phyloP scores from a whole-genome alignment of 2,113 vertebrate species.

The Marcusenius ussheri region DNA sequence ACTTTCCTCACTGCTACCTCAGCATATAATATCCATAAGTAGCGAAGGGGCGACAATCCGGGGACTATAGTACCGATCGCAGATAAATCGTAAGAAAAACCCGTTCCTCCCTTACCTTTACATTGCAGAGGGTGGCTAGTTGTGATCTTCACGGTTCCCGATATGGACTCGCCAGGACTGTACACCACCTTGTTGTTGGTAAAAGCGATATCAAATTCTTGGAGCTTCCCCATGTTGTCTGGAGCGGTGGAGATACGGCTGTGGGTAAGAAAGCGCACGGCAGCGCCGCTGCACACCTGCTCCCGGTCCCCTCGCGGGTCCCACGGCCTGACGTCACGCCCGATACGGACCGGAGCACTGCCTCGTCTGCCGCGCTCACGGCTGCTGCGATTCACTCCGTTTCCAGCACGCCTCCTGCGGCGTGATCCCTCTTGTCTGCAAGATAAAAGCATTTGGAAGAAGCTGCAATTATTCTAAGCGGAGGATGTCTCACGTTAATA shows the following conservation, averaged over 20 bases:
- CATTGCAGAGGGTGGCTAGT: constrained; percentile 68
- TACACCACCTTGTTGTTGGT: constrained; percentile 82
- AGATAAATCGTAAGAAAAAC: background rate
- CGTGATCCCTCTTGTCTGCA: background rate
- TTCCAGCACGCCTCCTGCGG: background rate
- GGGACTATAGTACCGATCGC: background rate
- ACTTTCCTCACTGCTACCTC: background rate
- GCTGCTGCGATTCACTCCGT: background rate
- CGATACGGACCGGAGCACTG: background rate
- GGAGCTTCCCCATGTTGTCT: constrained; percentile 79
- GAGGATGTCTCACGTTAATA: background rate
- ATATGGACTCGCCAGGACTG: constrained; percentile 80
- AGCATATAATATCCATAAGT: background rate
- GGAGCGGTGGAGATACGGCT: background rate
- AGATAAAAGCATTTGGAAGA: background rate
- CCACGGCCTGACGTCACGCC: constrained; percentile 31
- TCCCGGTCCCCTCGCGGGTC: constrained; percentile 13
- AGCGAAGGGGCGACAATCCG: background rate
- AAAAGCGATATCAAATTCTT: constrained; percentile 81
- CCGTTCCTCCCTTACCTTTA: constrained; percentile 66
- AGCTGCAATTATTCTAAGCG: background rate
- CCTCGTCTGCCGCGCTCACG: background rate
- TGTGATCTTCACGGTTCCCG: constrained; percentile 74
- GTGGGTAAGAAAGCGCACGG: background rate
- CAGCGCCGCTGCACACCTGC: background rate